phyloP scores from a whole-genome alignment of 2,797 vertebrate genomes.

The Iguana delicatissima region DNA sequence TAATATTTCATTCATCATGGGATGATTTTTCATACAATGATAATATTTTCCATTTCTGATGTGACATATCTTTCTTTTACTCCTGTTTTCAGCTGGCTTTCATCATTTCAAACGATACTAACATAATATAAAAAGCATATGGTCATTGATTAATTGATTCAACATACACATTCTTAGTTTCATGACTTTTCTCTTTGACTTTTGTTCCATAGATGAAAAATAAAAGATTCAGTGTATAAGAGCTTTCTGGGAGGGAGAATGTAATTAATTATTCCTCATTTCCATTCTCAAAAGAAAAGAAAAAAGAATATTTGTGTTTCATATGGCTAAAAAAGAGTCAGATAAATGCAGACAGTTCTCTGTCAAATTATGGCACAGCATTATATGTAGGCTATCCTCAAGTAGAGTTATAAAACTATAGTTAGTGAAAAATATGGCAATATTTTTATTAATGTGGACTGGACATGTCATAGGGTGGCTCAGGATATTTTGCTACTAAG shows the following conservation, averaged over 20 bases:
- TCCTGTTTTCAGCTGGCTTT: conserved; percentile 17
- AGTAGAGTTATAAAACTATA: neutral
- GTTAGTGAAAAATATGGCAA: neutral
- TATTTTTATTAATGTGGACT: neutral
- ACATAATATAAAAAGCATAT: neutral
- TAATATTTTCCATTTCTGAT: conserved; percentile 1
- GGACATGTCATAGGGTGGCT: neutral
- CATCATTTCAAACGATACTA: neutral
- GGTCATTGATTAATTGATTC: neutral
- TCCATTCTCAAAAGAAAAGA: neutral
- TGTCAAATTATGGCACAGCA: neutral
- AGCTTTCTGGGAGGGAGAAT: neutral
- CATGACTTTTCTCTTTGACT: neutral
- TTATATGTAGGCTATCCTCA: neutral
- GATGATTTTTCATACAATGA: conserved; percentile 18
- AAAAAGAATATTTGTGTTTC: neutral
- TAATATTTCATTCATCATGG: conserved; percentile 12
- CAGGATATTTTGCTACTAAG: too few species aligned
- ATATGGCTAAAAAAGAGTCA: neutral
- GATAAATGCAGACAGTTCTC: neutral
- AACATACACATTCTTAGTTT: conserved; percentile 1
- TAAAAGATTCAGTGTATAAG: neutral
- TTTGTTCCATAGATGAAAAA: conserved; percentile 14
- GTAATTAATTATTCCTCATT: neutral
- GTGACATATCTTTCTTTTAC: neutral